Conservation (phyloP, 2,888 invertebrate genomes). For the Ophioninae sp. region DNA sequence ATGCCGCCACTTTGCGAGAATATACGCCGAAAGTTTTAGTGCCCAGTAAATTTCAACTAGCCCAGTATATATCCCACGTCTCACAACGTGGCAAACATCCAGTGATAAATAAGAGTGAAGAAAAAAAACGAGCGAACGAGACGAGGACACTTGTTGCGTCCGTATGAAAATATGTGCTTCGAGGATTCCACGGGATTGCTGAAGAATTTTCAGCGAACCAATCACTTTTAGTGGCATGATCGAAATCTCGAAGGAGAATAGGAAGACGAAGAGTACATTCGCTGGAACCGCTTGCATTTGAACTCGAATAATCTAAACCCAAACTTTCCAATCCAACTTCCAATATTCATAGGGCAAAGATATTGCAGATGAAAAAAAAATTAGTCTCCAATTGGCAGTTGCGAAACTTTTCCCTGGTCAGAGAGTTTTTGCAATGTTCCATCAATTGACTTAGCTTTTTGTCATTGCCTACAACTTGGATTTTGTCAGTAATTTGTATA, state of each 20-base stretch:
- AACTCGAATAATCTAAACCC: background rate
- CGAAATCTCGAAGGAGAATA: slow-evolving; percentile 1
- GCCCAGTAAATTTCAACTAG: slow-evolving; percentile 78
- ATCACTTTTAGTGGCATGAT: slow-evolving; percentile 28
- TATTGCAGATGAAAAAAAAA: background rate
- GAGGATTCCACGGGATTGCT: slow-evolving; percentile 36
- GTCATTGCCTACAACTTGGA: background rate
- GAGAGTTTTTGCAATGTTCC: no score
- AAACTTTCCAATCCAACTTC: background rate
- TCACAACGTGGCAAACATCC: slow-evolving; percentile 34
- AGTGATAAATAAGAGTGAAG: slow-evolving; percentile 52
- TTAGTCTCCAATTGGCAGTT: background rate
- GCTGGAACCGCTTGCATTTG: background rate
- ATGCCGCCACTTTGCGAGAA: slow-evolving; percentile 76
- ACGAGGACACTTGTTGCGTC: slow-evolving; percentile 59
- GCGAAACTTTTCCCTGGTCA: background rate
- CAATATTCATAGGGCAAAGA: background rate
- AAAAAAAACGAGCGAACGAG: background rate
- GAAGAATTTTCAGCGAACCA: slow-evolving; percentile 25
- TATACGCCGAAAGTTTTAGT: slow-evolving; percentile 78
- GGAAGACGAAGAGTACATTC: background rate
- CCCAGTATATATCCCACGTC: slow-evolving; percentile 61
- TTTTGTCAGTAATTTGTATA: background rate
- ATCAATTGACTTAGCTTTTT: background rate
- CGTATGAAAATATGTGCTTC: slow-evolving; percentile 28